These are phyloP conservation scores for Odontocerum albicorne DNA, from an alignment of 2,888 invertebrate genomes.

Conservation along the genomic window DNA sequence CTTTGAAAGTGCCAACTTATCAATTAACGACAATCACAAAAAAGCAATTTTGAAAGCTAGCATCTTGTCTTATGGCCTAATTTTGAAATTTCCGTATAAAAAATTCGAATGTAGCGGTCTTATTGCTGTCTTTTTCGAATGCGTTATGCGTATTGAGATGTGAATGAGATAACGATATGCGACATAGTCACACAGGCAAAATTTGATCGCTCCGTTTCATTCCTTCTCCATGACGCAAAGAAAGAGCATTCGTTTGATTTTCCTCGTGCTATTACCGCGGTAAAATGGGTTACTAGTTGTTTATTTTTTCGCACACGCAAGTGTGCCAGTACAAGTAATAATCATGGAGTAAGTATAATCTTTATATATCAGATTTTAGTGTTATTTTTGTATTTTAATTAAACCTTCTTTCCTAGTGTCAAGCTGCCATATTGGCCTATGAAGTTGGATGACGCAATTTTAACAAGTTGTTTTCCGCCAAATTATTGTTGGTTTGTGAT, in stretches of 20 bases:
- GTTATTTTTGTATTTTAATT: neutral
- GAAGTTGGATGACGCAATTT: conserved; percentile 33
- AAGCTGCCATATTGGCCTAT: conserved; percentile 26
- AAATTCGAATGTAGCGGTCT: conserved; percentile 9
- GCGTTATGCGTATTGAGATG: neutral
- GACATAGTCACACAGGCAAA: no score
- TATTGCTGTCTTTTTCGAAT: conserved; percentile 1
- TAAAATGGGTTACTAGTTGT: conserved; percentile 77
- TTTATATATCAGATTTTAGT: conserved; percentile 19
- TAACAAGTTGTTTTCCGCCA: neutral
- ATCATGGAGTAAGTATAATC: conserved; percentile 68
- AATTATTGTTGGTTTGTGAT: neutral
- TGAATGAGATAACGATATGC: conserved; percentile 3
- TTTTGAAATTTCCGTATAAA: conserved; percentile 4
- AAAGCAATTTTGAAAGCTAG: no score
- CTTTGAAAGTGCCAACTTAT: no score
- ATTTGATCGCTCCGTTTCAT: no score
- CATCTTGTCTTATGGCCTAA: conserved; percentile 10
- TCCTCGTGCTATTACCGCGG: conserved; percentile 55
- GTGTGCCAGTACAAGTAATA: conserved; percentile 67
- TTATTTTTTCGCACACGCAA: conserved; percentile 67
- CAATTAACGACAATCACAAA: no score
- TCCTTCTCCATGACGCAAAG: conserved; percentile 27
- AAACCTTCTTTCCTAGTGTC: neutral
- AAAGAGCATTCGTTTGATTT: conserved; percentile 44